phyloP scores from a whole-genome alignment of 2,888 invertebrate genomes.

The Ctenicera cuprea region DNA sequence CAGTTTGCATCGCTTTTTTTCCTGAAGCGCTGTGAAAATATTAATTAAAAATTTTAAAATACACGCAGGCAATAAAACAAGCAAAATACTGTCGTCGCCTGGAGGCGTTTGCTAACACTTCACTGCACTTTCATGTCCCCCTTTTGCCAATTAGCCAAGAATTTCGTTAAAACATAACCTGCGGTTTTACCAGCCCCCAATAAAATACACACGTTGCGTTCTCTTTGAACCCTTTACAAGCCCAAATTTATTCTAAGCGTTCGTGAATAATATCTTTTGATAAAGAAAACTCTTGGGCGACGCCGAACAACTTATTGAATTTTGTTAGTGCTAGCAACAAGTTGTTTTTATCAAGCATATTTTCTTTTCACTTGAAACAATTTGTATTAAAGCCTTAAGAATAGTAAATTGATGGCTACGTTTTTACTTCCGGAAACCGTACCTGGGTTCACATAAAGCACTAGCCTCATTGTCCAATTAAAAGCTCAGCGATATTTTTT shows the following conservation, averaged over 20 bases:
- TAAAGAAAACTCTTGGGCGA: neutral
- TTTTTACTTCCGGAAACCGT: slow-evolving; percentile 6
- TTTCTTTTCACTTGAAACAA: slow-evolving; percentile 2
- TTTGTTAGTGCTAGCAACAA: slow-evolving; percentile 8
- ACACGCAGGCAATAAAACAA: neutral
- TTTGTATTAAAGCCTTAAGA: neutral
- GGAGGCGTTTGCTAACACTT: too few relatives aligned
- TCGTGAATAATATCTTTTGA: neutral
- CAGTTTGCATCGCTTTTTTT: too few relatives aligned
- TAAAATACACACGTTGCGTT: slow-evolving; percentile 11
- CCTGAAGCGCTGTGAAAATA: too few relatives aligned
- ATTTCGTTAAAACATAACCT: slow-evolving; percentile 4
- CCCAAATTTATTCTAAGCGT: slow-evolving; percentile 1
- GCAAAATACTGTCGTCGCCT: neutral
- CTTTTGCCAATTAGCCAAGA: slow-evolving; percentile 21
- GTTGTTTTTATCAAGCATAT: slow-evolving; percentile 4
- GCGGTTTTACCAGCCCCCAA: neutral
- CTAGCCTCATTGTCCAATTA: slow-evolving; percentile 38
- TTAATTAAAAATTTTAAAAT: neutral
- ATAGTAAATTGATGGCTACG: neutral
- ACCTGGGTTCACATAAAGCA: slow-evolving; percentile 30
- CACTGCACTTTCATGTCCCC: neutral
- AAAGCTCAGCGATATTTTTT: slow-evolving; percentile 37
- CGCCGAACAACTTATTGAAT: slow-evolving; percentile 1
- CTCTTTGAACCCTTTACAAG: slow-evolving; percentile 1